Evolutionary conservation across 2,888 invertebrate species (phyloP).

Genomic region (Cosmorhoe ocellata): DNA sequence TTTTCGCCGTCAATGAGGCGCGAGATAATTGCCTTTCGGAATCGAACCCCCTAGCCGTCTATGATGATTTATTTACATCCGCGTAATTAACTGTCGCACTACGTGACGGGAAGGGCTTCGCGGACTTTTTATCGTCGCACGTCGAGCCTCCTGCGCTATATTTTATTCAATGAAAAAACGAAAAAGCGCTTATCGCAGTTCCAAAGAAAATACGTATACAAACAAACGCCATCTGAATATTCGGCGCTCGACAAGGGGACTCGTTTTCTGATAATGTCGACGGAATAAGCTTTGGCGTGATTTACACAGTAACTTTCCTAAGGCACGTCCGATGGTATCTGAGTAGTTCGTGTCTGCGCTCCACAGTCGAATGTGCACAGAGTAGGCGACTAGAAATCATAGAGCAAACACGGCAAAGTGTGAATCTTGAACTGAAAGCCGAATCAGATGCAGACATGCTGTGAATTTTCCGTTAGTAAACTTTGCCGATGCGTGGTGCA

Average conservation of each 20-base stretch:
- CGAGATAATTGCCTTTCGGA: slow-evolving; percentile 79
- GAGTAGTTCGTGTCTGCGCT: slow-evolving; percentile 36
- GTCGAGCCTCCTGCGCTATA: slow-evolving; percentile 65
- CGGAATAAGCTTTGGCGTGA: slow-evolving; percentile 61
- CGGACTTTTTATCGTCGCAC: slow-evolving; percentile 72
- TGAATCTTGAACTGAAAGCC: slow-evolving; percentile 44
- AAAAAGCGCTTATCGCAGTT: slow-evolving; percentile 72
- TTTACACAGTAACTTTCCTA: slow-evolving; percentile 65
- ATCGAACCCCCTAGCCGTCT: slow-evolving; percentile 76
- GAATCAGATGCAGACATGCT: slow-evolving; percentile 62
- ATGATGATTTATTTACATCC: slow-evolving; percentile 82
- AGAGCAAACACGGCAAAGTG: slow-evolving; percentile 41
- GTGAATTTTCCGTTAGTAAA: slow-evolving; percentile 75
- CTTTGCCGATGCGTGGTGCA: slow-evolving; percentile 71
- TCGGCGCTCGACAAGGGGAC: slow-evolving; percentile 67
- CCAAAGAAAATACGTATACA: slow-evolving; percentile 73
- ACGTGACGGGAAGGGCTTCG: slow-evolving; percentile 78
- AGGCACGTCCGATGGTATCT: slow-evolving; percentile 51
- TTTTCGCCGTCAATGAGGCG: slow-evolving; percentile 79
- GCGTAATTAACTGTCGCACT: slow-evolving; percentile 81
- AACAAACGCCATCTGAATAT: slow-evolving; percentile 77
- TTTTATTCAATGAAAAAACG: slow-evolving; percentile 73
- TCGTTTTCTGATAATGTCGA: slow-evolving; percentile 70
- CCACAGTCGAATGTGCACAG: slow-evolving; percentile 28
- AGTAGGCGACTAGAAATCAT: slow-evolving; percentile 25